Base-by-base conservation (phyloP, 2,888 invertebrate species). In the Lochmaea capreae region DNA sequence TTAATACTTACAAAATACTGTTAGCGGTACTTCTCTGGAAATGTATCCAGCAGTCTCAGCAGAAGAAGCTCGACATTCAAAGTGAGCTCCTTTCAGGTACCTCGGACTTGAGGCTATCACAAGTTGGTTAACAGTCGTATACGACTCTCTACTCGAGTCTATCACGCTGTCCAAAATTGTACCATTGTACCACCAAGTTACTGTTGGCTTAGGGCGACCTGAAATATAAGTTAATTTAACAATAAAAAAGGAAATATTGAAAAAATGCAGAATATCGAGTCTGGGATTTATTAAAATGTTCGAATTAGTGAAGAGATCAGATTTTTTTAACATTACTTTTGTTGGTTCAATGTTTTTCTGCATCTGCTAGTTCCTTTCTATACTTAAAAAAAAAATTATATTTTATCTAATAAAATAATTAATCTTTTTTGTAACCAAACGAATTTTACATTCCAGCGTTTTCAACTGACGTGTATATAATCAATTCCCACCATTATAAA, bases 141-240 rank as follows among this genome's bases (percentile, higher is more conserved):
- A 89, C 33, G 90, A 87, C 14, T 89, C 88, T 54, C 91, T 91
- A 46, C 92, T 92, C 65, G 91, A 92, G 80, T 94, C 94, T 67
- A 93, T 93, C 58, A 91, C 91, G 77, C 91, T 90, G 79, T 95
- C 94, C 73, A 96, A 88, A 78, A 95, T 89, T 74, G 92, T 90
- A 39, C 91, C 91, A 73, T 93, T 94, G 77, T 91, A 90, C 92
- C 94, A 95, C 96, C 96, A 96, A 16, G 92, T 93, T 12, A 96
- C 92, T 78, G 92, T 90, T 39, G 96, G 96, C 58, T 91, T 90
- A 0, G 97, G 96, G 78, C 92, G 93, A 72, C 96, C 96, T 96
- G 84, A 8, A 86, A 82, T 16, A 52, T 46, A 6, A 57, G 4
- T 9, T 8, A 33, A 59, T 14, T 10, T 59, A 59, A n/a, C 11